These are phyloP conservation scores for Toxotes lorentzi DNA, from an alignment of 2,797 vertebrate species.

Conservation along the genomic window DNA sequence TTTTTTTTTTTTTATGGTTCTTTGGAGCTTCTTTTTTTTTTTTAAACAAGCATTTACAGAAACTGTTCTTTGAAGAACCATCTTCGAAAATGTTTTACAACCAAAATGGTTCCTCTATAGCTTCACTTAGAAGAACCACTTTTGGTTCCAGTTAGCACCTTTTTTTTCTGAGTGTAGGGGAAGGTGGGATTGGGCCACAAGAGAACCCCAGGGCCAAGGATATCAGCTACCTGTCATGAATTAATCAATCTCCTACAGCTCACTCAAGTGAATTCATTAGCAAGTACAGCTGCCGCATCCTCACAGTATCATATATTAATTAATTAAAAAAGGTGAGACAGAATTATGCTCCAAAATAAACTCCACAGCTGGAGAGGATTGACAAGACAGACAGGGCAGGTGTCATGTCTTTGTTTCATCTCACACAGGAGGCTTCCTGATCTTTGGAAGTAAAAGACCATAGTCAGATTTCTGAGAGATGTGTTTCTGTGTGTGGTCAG, in stretches of 20 bases:
- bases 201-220: slow-evolving; percentile 56
- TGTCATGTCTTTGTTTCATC: slow-evolving; percentile 33
- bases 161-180: background rate
- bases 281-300: slow-evolving; percentile 58
- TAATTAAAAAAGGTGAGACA: slow-evolving; percentile 74
- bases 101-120: background rate
- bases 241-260: slow-evolving; percentile 68
- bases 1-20: too few relatives aligned
- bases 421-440: background rate
- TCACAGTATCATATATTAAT: slow-evolving; percentile 50
- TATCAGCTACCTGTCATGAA: slow-evolving; percentile 74
- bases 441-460: slow-evolving; percentile 1
- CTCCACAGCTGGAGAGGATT: slow-evolving; percentile 58
- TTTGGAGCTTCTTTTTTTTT: too few relatives aligned
- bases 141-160: background rate
- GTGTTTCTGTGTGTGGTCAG: background rate
- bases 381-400: background rate
- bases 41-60: background rate
- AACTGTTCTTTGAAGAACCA: background rate
- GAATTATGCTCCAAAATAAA: slow-evolving; percentile 65
- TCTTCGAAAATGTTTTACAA: background rate
- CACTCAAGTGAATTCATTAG: slow-evolving; percentile 77
- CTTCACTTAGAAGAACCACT: background rate
- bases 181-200: slow-evolving; percentile 46
- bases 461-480: background rate